Conservation (phyloP, 30 jellyfish, hydroid and myxozoan species). For the Cassiopea xamachana region DNA sequence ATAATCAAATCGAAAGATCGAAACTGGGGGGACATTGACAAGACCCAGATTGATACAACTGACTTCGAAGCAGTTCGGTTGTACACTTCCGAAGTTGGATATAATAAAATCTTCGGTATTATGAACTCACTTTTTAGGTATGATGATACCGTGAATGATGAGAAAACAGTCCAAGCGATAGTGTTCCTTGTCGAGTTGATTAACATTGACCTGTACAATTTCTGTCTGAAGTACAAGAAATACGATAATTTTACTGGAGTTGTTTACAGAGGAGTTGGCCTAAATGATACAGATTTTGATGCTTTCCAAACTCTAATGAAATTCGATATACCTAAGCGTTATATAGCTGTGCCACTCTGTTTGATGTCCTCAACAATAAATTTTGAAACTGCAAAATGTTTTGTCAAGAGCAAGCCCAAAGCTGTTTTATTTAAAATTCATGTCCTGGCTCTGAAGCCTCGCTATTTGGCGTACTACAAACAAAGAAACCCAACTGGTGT, state of each 20-base stretch:
- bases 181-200: constrained; percentile 84
- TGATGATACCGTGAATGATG: constrained; percentile 61
- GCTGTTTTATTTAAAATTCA: constrained; percentile 81
- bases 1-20: constrained; percentile 24
- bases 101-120: constrained; percentile 66
- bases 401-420: constrained; percentile 38
- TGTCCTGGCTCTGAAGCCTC: constrained; percentile 68
- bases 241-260: constrained; percentile 72
- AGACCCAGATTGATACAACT: constrained; percentile 34
- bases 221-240: constrained; percentile 61
- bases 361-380: constrained; percentile 78
- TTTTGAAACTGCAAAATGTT: constrained; percentile 44
- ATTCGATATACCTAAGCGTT: constrained; percentile 71
- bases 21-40: constrained; percentile 89
- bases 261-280: constrained; percentile 85
- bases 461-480: constrained; percentile 51
- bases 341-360: constrained; percentile 84
- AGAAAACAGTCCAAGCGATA: constrained; percentile 62
- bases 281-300: constrained; percentile 56
- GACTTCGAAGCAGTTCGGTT: constrained; percentile 60
- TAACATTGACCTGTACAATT: constrained; percentile 77
- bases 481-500: constrained; percentile 71
- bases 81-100: constrained; percentile 82
- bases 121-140: constrained; percentile 75
- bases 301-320: constrained; percentile 55